A percentile compares a stretch with the other conserved stretches of the same genome.
Evolutionary conservation across 2,888 invertebrate species (phyloP).

Genomic region (Cataglyphis livida): DNA sequence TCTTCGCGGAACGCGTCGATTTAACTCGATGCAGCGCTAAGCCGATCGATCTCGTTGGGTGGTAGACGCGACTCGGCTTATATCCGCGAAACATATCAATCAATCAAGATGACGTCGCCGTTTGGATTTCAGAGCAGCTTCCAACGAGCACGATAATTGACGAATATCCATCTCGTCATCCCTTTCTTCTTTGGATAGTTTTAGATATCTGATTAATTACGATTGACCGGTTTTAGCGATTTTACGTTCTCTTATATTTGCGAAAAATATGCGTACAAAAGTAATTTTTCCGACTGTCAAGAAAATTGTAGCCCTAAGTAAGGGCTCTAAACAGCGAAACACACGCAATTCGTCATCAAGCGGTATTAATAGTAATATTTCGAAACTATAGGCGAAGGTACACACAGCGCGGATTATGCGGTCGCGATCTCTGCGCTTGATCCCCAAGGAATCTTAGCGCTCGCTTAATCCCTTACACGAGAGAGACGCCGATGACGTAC

Average conservation of each 20-base stretch:
- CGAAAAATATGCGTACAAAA: neutral
- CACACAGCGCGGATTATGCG: conserved; percentile 36
- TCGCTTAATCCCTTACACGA: conserved; percentile 62
- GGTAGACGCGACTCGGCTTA: neutral
- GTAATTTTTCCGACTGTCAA: neutral
- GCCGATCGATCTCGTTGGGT: conserved; percentile 29
- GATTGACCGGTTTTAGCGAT: neutral
- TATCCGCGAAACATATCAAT: conserved; percentile 35
- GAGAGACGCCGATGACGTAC: conserved; percentile 75
- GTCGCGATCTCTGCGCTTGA: conserved; percentile 64
- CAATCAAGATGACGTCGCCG: conserved; percentile 19
- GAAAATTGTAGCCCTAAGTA: neutral
- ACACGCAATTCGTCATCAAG: neutral
- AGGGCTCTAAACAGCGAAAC: conserved; percentile 2
- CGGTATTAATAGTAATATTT: conserved; percentile 31
- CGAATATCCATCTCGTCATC: neutral
- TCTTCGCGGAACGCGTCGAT: conserved; percentile 14
- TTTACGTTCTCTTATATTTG: neutral
- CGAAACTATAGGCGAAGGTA: conserved; percentile 33
- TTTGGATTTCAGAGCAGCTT: neutral
- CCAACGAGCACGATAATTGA: neutral
- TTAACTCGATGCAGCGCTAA: conserved; percentile 30
- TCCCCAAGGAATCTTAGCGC: conserved; percentile 59
- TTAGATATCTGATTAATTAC: neutral
- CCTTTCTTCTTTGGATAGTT: neutral